These are phyloP conservation scores for Coptotermes formosanus DNA, from an alignment of 1,140 invertebrate genomes.

Conservation along the genomic window DNA sequence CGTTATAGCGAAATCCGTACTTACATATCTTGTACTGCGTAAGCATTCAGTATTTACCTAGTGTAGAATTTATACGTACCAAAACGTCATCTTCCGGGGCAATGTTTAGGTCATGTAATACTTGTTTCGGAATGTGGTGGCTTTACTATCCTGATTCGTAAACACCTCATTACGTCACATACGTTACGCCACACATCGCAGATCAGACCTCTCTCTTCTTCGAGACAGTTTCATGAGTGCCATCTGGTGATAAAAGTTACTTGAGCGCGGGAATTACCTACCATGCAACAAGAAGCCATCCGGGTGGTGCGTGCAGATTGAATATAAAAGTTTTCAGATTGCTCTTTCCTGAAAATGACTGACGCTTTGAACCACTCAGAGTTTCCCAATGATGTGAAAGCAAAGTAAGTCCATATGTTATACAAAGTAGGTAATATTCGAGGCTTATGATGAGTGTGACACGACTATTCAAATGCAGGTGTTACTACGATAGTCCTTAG, in stretches of 20 bases:
- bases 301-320: too few species aligned
- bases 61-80: not conserved
- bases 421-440: too few species aligned
- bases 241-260: not conserved
- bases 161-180: too few species aligned
- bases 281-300: not conserved
- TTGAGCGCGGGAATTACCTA: not conserved
- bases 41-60: not conserved
- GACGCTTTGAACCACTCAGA: not conserved
- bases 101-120: slow-evolving; percentile 36
- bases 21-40: too few species aligned
- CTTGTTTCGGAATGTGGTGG: slow-evolving; percentile 35
- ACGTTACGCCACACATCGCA: not conserved
- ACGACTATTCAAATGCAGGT: too few species aligned
- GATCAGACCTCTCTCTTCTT: not conserved
- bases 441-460: too few species aligned
- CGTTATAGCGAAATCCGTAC: too few species aligned
- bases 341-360: not conserved
- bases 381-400: not conserved
- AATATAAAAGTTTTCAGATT: not conserved
- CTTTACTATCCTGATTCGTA: too few species aligned
- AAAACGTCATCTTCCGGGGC: slow-evolving; percentile 37
- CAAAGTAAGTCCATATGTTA: not conserved
- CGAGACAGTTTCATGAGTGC: not conserved
- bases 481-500: too few species aligned